phyloP scores from a whole-genome alignment of 2,797 vertebrate species.

The Bovichtus diacanthus region DNA sequence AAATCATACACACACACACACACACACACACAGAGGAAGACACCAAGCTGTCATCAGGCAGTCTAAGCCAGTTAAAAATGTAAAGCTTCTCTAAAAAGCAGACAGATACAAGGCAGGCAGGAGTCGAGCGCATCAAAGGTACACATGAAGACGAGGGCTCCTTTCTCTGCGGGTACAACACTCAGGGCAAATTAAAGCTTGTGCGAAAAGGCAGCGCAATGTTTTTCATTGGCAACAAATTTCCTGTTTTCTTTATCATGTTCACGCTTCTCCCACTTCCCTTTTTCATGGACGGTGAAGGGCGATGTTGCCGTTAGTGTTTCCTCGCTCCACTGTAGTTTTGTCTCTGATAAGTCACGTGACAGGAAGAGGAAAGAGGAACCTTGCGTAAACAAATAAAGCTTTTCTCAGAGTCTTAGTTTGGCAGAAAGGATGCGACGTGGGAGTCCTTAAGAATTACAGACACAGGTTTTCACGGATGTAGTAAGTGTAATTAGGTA shows the following conservation, averaged over 20 bases:
- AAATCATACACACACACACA: slow-evolving; percentile 39
- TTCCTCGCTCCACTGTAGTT: slow-evolving; percentile 70
- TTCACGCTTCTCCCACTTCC: slow-evolving; percentile 74
- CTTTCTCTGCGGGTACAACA: slow-evolving; percentile 36
- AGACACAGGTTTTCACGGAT: slow-evolving; percentile 30
- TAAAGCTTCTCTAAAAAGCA: slow-evolving; percentile 57
- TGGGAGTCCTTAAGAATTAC: slow-evolving; percentile 39
- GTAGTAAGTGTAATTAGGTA: not conserved
- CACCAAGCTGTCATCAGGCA: slow-evolving; percentile 19
- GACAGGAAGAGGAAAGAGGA: slow-evolving; percentile 77
- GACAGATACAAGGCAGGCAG: slow-evolving; percentile 38
- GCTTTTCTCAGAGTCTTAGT: slow-evolving; percentile 51
- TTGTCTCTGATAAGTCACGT: slow-evolving; percentile 71
- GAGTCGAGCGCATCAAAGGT: slow-evolving; percentile 52
- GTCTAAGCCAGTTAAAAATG: slow-evolving; percentile 59
- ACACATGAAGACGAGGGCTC: slow-evolving; percentile 25
- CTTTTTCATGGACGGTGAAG: slow-evolving; percentile 72
- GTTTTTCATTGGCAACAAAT: slow-evolving; percentile 71
- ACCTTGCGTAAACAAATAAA: slow-evolving; percentile 66
- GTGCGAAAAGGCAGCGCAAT: slow-evolving; percentile 41
- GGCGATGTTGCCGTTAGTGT: slow-evolving; percentile 62
- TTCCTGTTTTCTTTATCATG: slow-evolving; percentile 85
- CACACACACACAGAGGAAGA: slow-evolving; percentile 10
- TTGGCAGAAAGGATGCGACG: slow-evolving; percentile 44
- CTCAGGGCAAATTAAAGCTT: slow-evolving; percentile 52